These are phyloP conservation scores for Lottia scabra DNA, from an alignment of 2,888 invertebrate genomes.

Conservation along the genomic window DNA sequence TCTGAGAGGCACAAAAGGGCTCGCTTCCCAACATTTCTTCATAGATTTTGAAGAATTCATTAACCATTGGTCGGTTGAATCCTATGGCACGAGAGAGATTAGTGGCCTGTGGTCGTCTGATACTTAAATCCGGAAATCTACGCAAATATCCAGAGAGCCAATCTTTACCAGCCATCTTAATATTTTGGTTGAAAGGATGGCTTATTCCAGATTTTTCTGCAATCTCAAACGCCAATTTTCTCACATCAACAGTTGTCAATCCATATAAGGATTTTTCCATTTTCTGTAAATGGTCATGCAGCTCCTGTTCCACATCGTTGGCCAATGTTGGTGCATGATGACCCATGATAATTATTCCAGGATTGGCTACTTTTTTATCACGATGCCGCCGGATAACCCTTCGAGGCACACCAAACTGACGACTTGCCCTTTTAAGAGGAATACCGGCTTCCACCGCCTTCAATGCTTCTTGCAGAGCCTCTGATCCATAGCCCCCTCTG, in stretches of 20 bases:
- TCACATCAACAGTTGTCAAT: neutral
- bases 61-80: neutral
- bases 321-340: neutral
- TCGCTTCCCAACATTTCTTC: neutral
- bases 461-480: neutral
- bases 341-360: neutral
- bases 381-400: slow-evolving; percentile 1
- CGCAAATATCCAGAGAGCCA: neutral
- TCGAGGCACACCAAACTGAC: neutral
- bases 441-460: neutral
- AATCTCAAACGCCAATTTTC: neutral
- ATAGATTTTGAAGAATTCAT: neutral
- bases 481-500: neutral
- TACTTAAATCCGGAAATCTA: neutral
- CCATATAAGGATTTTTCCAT: slow-evolving; percentile 8
- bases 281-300: neutral
- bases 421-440: neutral
- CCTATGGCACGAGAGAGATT: neutral
- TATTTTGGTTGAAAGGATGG: slow-evolving; percentile 1
- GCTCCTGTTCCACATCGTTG: neutral
- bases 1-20: neutral
- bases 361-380: slow-evolving; percentile 1
- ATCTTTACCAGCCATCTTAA: slow-evolving; percentile 2
- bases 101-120: neutral
- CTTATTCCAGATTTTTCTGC: neutral